Evolutionary conservation across 92 coral and sea anemone genomes (phyloP), one percentile per base, ranked within the genome.

Genomic region (Porites evermanni): DNA sequence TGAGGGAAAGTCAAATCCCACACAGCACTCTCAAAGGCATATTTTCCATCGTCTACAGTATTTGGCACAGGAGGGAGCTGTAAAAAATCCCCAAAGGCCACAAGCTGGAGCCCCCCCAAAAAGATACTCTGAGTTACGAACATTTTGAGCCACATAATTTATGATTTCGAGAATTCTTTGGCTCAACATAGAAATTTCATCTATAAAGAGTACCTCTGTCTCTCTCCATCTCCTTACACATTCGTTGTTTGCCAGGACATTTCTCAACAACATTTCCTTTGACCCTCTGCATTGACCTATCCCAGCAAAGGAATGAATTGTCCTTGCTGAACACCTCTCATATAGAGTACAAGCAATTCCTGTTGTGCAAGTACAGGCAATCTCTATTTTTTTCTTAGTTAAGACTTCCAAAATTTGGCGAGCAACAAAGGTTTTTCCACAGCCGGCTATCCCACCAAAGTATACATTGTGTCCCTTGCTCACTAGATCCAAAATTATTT

Each of bases 91-190:
- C 96, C 94, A 78, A 82, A 77, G 13, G 82, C 92, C 32, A 93
- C 86, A 77, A 93, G 32, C 44, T 93, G 96, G 12, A 93, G 20
- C 11, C 92, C 88, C 1, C 52, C 96, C 96, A 84, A 93, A 91
- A 1, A 54, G 16, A 50, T 67, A 66, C 14, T 76, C 72, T 14
- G 64, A 71, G 2, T 70, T 77, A 21, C 90, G 64, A 26, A 84
- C 32, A 10, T 79, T 79, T 7, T 79, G 87, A 2, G 88, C 79
- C 4, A 90, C 21, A 84, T 59, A 87, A 10, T 90, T 65, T 1
- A 87, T 23, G 4, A 77, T 19, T 21, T 93, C 84, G 67, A 90
- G 88, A 19, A 75, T 91, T 60, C 78, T 73, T 20, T 79, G 47
- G 70, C 92, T 90, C 78, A 90, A 21, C 88, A 85, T 88, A 8